Conservation (phyloP, 2,113 vertebrate species). For the Xiphophorus couchianus region DNA sequence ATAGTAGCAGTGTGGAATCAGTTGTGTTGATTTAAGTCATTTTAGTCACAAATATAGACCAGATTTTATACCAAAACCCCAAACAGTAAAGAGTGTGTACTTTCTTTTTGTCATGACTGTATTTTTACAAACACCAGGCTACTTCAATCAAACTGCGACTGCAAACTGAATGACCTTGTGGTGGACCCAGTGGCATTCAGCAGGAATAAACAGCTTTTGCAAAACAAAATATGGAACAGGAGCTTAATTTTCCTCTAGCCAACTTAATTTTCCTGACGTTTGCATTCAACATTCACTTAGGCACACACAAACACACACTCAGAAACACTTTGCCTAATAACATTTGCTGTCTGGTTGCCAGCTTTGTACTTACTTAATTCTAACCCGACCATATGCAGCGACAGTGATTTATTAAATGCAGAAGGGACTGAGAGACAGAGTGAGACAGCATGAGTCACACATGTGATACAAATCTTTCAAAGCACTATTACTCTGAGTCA, state of each 20-base stretch:
- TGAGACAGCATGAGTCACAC: slow-evolving; percentile 46
- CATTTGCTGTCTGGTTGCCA: slow-evolving; percentile 64
- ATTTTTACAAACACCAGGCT: slow-evolving; percentile 10
- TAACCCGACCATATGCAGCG: slow-evolving; percentile 49
- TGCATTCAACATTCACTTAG: slow-evolving; percentile 17
- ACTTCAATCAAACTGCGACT: not conserved
- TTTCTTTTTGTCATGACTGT: not conserved
- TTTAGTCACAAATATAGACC: no score
- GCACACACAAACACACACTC: slow-evolving; percentile 26
- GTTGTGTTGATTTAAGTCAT: no score
- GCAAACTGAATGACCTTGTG: slow-evolving; percentile 3
- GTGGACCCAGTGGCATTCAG: not conserved
- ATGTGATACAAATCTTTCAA: slow-evolving; percentile 48
- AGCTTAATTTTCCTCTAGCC: slow-evolving; percentile 15
- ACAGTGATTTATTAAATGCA: slow-evolving; percentile 63
- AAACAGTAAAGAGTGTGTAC: not conserved
- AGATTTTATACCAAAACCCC: not conserved
- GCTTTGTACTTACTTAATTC: slow-evolving; percentile 69
- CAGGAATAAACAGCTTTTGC: slow-evolving; percentile 19
- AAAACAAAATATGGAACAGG: slow-evolving; percentile 13
- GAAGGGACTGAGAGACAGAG: slow-evolving; percentile 29
- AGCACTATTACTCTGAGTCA: slow-evolving; percentile 44
- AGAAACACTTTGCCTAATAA: slow-evolving; percentile 65
- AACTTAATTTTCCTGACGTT: slow-evolving; percentile 34
- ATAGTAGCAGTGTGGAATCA: no score